Evolutionary conservation across 30 jellyfish, hydroid and myxozoan genomes (phyloP).

Genomic region (Aurelia sp.): DNA sequence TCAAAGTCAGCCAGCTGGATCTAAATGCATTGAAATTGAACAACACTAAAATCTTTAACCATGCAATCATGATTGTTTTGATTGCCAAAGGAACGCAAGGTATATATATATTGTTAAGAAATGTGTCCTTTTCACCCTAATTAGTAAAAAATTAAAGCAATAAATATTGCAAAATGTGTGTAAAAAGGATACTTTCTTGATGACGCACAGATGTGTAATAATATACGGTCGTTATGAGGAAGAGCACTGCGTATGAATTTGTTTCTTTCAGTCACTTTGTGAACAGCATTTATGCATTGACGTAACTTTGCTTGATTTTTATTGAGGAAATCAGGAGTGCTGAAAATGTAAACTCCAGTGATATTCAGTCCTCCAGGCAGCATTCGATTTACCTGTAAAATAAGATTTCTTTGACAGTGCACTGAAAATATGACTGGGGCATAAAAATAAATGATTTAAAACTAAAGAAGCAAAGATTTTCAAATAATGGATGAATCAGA

Average conservation of each 20-base stretch:
- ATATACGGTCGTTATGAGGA: constrained; percentile 74
- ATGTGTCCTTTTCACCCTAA: no score
- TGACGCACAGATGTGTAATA: constrained; percentile 80
- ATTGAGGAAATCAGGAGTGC: constrained; percentile 74
- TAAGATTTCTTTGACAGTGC: background rate
- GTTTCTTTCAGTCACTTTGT: constrained; percentile 69
- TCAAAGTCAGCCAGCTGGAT: no score
- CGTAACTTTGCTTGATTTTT: constrained; percentile 70
- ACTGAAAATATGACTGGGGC: background rate
- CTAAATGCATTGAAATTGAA: no score
- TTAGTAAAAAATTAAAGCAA: no score
- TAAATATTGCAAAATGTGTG: no score
- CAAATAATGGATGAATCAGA: no score
- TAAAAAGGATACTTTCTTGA: constrained; percentile 81
- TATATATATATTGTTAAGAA: no score
- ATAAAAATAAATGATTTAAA: background rate
- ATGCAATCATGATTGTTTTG: no score
- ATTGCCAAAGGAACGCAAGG: no score
- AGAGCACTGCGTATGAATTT: constrained; percentile 41
- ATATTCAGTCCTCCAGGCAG: constrained; percentile 92
- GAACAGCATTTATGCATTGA: constrained; percentile 70
- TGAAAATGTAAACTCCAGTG: constrained; percentile 75
- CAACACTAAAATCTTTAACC: no score
- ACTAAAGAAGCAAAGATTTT: no score
- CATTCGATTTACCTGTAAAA: constrained; percentile 81